These are phyloP conservation scores for Muricea muricata DNA, from an alignment of 92 coral and sea anemone genomes.

Conservation along the genomic window DNA sequence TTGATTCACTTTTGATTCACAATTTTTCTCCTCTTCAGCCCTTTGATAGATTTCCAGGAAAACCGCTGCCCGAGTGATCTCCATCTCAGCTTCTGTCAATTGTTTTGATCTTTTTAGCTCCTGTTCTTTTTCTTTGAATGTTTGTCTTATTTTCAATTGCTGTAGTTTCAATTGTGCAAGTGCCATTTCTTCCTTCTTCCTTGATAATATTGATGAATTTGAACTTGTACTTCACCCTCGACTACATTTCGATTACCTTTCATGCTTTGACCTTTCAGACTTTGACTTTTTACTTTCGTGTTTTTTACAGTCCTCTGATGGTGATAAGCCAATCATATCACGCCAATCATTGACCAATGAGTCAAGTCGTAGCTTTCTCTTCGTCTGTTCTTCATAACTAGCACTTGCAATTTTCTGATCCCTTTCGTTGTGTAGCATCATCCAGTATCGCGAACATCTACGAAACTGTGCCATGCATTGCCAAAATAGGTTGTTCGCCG, in stretches of 20 bases:
- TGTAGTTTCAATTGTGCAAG: constrained; percentile 16
- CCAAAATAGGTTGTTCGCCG: too few relatives aligned
- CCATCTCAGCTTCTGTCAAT: background rate
- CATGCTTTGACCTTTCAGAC: too few relatives aligned
- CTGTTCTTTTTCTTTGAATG: background rate
- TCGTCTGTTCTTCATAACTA: constrained; percentile 18
- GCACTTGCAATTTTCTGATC: background rate
- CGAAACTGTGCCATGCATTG: background rate
- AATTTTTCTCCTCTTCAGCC: background rate
- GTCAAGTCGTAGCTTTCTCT: background rate
- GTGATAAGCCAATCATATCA: background rate
- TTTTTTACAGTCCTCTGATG: background rate
- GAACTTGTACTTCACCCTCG: background rate
- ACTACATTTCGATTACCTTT: background rate
- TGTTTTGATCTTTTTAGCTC: background rate
- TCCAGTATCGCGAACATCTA: constrained; percentile 6
- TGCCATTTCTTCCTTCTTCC: constrained; percentile 8
- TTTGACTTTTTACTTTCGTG: background rate
- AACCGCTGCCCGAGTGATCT: background rate
- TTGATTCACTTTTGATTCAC: background rate
- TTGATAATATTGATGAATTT: background rate
- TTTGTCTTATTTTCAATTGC: constrained; percentile 4
- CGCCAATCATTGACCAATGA: background rate
- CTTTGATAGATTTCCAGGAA: background rate
- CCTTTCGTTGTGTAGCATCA: background rate